Percentiles rank a stretch among this genome's conserved stretches.
phyloP scores from a whole-genome alignment of 2,888 invertebrate genomes.

The Andricus quercusramuli region DNA sequence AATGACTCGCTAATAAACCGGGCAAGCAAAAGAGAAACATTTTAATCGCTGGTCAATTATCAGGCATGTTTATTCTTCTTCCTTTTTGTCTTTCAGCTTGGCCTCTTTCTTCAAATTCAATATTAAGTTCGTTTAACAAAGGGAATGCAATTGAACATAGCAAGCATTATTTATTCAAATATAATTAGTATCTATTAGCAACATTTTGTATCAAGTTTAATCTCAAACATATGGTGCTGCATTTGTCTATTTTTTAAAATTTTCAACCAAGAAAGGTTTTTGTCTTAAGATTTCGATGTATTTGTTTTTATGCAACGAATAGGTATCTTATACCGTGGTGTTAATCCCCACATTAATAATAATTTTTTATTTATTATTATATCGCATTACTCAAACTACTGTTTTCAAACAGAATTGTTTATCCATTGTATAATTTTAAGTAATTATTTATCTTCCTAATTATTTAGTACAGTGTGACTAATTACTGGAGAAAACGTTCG shows the following conservation, averaged over 20 bases:
- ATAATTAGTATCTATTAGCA: background rate
- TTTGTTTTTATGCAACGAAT: too few species aligned
- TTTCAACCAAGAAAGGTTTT: too few species aligned
- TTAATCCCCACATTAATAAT: too few species aligned
- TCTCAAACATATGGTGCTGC: background rate
- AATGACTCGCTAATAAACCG: background rate
- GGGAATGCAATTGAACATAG: background rate
- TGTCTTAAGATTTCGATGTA: too few species aligned
- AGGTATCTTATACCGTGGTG: too few species aligned
- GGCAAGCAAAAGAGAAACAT: background rate
- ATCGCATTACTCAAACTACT: too few species aligned
- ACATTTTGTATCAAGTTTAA: background rate
- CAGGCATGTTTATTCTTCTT: background rate
- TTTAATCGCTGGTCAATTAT: slow-evolving; percentile 6
- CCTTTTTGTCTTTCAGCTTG: background rate
- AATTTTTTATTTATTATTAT: too few species aligned
- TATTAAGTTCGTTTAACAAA: background rate
- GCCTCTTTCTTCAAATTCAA: background rate
- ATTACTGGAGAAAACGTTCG: background rate
- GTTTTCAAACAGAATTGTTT: too few species aligned
- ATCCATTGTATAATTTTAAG: too few species aligned
- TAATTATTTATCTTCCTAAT: too few species aligned
- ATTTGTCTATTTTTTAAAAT: background rate
- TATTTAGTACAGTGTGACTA: background rate
- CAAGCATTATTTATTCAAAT: background rate